phyloP scores from a whole-genome alignment of 1,140 invertebrate species.

The Luehdorfia chinensis region DNA sequence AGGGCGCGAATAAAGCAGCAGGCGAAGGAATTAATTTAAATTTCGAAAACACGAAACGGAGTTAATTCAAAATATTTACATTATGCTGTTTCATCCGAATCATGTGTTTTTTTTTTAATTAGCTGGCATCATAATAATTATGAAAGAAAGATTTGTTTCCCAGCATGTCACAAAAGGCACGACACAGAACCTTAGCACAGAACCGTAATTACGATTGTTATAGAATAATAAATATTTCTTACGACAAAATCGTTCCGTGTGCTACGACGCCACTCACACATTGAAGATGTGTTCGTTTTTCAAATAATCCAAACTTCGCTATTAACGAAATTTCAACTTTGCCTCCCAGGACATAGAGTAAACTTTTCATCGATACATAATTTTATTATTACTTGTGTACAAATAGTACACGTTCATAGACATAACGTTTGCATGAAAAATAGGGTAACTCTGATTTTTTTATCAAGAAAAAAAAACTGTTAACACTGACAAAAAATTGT shows the following conservation, averaged over 20 bases:
- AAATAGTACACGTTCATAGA: slow-evolving; percentile 25
- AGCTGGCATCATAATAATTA: no score
- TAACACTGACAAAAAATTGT: slow-evolving; percentile 19
- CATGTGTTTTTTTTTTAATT: no score
- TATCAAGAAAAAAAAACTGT: slow-evolving; percentile 22
- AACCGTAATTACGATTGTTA: no score
- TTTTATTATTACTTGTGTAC: slow-evolving; percentile 29
- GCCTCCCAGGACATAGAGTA: background rate
- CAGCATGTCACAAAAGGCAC: no score
- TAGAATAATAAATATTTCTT: background rate
- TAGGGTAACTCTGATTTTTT: slow-evolving; percentile 32
- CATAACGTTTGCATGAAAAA: slow-evolving; percentile 28
- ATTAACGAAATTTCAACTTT: slow-evolving; percentile 22
- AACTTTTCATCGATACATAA: slow-evolving; percentile 3
- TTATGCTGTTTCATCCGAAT: no score
- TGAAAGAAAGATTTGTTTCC: no score
- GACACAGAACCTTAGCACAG: no score
- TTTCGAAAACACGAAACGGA: no score
- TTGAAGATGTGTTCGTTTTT: slow-evolving; percentile 26
- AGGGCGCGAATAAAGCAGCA: no score
- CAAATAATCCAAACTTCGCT: slow-evolving; percentile 29
- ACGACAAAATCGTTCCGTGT: slow-evolving; percentile 25
- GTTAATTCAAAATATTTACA: no score
- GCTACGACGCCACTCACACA: slow-evolving; percentile 27
- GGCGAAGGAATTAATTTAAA: no score